Evolutionary conservation across 2,797 vertebrate genomes (phyloP), one percentile per base, ranked within the genome.

Genomic region (Bradypus variegatus): DNA sequence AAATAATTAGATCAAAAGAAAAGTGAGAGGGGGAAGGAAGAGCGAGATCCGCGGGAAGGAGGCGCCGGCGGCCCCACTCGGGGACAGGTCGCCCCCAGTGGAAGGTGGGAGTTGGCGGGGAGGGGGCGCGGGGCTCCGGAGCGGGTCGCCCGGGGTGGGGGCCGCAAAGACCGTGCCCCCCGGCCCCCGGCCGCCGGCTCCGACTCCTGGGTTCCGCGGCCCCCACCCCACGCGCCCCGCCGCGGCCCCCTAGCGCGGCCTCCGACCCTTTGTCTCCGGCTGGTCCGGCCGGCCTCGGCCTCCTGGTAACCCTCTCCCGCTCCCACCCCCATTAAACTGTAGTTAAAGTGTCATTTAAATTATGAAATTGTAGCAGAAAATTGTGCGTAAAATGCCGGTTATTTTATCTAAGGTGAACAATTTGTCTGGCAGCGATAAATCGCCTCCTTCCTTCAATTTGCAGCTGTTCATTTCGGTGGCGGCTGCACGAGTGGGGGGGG

Each of bases 1-100:
- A 98, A 99, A 99, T 99, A 99, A 99, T 99, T 98, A 99, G 98
- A 99, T 98, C 97, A 97, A 98, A 97, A 97, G 97, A 95, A 97
- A 97, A 97, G 97, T 97, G 97, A 96, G 96, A 96, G 96, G 92
- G 93, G 93, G 93, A 94, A 90, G 95, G 94, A 85, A 67, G 91
- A 0, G 95, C 81, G 79, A 95, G 95, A 53, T 84, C 78, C 67
- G 33, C 86, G 55, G 89, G 95, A 93, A 90, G 88, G 73, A n/a
- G 91, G 16, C 6, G 2, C 25, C 6, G 25, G 79, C 53, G 31
- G 88, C 89, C 78, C 48, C 3, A 64, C 79, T 87, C 64, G 3
- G 2, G 91, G 90, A 84, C 77, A 23, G 83, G 81, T 29, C 25
- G 15, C 67, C 86, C 77, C 88, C 94, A 4, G 27, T 77, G 64